Conservation (phyloP, 2,888 invertebrate genomes). For the Esperia sulphurella region DNA sequence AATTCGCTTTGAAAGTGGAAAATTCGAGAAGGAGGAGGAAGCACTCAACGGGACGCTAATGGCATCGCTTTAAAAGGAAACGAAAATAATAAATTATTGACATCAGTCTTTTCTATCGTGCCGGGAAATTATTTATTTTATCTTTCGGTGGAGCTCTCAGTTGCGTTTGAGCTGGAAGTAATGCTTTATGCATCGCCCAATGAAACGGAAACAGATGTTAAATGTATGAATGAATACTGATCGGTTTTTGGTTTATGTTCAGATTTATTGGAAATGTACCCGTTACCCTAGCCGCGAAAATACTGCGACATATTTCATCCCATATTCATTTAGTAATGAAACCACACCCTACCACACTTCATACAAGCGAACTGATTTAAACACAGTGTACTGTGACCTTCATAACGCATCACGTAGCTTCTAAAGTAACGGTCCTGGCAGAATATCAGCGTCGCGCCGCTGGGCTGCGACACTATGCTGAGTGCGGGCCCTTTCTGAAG, state of each 20-base stretch:
- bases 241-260: slow-evolving; percentile 32
- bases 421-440: no score
- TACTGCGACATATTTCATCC: neutral
- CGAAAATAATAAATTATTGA: slow-evolving; percentile 74
- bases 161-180: slow-evolving; percentile 36
- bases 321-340: no score
- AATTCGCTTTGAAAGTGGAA: slow-evolving; percentile 45
- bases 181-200: slow-evolving; percentile 50
- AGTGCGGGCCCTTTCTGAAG: no score
- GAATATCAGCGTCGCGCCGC: no score
- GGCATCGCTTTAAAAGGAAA: slow-evolving; percentile 64
- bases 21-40: slow-evolving; percentile 48
- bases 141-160: slow-evolving; percentile 22
- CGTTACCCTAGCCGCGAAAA: slow-evolving; percentile 11
- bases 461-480: no score
- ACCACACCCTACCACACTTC: no score
- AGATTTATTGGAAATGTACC: slow-evolving; percentile 21
- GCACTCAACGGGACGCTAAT: slow-evolving; percentile 62
- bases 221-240: slow-evolving; percentile 43
- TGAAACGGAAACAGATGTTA: slow-evolving; percentile 55
- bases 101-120: slow-evolving; percentile 54
- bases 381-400: no score
- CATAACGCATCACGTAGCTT: no score
- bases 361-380: no score
- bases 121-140: slow-evolving; percentile 54